These are phyloP conservation scores for Sepiola atlantica DNA, from an alignment of 2,888 invertebrate species.

Conservation along the genomic window DNA sequence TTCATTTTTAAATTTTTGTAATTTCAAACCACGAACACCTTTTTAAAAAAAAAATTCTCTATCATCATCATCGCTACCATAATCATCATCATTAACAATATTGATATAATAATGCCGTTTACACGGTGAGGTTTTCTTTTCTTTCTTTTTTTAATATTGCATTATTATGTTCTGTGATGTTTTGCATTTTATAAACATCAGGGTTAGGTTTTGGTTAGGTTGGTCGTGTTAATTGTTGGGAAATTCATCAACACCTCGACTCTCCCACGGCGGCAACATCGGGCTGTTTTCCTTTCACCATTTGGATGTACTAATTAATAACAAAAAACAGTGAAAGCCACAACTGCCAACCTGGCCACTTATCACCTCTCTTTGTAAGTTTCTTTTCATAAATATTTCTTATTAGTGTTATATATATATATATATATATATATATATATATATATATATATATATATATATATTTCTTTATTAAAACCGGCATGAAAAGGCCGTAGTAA, in stretches of 20 bases:
- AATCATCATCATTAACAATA: background rate
- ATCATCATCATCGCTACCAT: background rate
- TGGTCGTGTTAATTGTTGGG: background rate
- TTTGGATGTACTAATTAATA: conserved; percentile 9
- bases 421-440: too few relatives aligned
- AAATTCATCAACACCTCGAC: background rate
- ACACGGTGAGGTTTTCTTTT: background rate
- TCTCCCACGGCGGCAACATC: background rate
- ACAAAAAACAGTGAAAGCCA: background rate
- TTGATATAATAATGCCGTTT: background rate
- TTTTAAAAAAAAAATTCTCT: background rate
- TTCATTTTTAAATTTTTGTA: background rate
- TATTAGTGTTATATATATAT: too few relatives aligned
- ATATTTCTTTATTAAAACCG: too few relatives aligned
- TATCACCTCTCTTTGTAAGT: conserved; percentile 45
- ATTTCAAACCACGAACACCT: background rate
- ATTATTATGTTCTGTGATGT: background rate
- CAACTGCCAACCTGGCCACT: conserved; percentile 43
- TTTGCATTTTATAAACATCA: background rate
- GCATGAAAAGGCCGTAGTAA: too few relatives aligned
- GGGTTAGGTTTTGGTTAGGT: background rate
- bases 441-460: too few relatives aligned
- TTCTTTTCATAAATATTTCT: background rate
- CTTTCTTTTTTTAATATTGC: background rate
- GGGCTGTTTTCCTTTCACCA: background rate